Base-by-base conservation (phyloP, 2,797 vertebrate genomes). In the Moxostoma hubbsi region DNA sequence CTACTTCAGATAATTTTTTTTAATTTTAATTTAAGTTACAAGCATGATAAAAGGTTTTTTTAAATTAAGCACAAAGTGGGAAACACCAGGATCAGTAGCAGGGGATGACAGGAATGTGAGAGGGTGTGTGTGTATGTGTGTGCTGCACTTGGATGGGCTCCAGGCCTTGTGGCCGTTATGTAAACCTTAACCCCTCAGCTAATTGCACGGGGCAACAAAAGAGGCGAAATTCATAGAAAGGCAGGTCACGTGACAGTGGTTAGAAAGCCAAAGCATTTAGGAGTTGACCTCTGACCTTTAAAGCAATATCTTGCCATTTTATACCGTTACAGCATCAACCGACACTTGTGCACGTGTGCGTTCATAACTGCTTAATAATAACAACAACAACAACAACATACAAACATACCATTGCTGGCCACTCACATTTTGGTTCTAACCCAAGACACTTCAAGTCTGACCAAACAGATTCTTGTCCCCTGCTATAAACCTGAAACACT, bases 101-200 rank as follows among this genome's bases (percentile, higher is more conserved):
- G 77, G 5, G 64, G 43, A 65, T 46, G 67, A 65, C 50, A 16
- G 75, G 79, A 79, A 81, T 84, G 74, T 43, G 7, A 16, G 70
- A 69, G 16, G 49, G 73, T 58, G 65, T 79, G 66, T 82, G 67
- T 16, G 10, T 47, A 11, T 58, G 15, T 59, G 69, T 70, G 73
- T 73, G 68, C 55, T 80, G 58, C 36, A 78, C 69, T 84, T 84
- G 82, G 81, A 80, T 10, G n/a, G 7, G 18, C 36, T 82, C 75
- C 83, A 81, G 36, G 50, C 69, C 62, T 79, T 72, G 62, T 63
- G 73, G 43, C 61, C 55, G 58, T 85, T 85, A 84, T 84, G 76
- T 83, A 85, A 81, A 82, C 82, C 77, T 80, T 85, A 81, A 83
- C 76, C 69, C 77, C 71, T 68, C 79, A 86, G 73, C 83, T 84